These are phyloP conservation scores for Dasyprocta punctata DNA, from an alignment of 2,113 vertebrate genomes.

Conservation along the genomic window DNA sequence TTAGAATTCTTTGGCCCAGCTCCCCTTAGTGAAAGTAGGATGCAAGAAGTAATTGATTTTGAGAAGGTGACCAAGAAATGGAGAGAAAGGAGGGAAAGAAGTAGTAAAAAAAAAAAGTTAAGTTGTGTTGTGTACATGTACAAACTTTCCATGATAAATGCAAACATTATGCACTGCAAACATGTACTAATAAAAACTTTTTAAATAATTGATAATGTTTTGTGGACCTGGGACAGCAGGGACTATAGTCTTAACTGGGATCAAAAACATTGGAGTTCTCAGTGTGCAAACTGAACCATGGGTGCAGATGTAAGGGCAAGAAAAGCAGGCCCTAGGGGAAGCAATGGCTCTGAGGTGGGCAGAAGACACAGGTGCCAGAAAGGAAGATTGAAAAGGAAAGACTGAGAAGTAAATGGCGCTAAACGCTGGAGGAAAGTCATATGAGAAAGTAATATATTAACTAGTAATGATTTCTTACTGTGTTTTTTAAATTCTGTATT, in stretches of 20 bases:
- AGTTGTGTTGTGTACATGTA: not conserved
- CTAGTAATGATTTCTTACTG: too few relatives aligned
- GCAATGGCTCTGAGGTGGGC: not conserved
- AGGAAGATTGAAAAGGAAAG: not conserved
- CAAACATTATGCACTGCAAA: not conserved
- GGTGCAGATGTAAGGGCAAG: not conserved
- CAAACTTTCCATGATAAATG: not conserved
- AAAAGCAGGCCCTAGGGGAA: not conserved
- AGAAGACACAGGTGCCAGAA: not conserved
- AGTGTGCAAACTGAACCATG: not conserved
- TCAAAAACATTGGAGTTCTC: not conserved
- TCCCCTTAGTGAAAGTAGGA: not conserved
- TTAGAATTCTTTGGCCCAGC: not conserved
- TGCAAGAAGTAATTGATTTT: not conserved
- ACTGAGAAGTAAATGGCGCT: not conserved
- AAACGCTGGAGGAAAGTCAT: not conserved
- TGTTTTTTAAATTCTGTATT: too few relatives aligned
- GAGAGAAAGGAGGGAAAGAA: not conserved
- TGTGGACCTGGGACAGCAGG: not conserved
- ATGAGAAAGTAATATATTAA: not conserved
- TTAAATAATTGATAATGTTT: not conserved
- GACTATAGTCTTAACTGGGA: not conserved
- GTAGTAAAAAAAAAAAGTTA: not conserved
- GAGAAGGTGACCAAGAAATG: not conserved
- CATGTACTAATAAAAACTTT: not conserved